Evolutionary conservation across 2,888 invertebrate species (phyloP).

Genomic region (Chrysina gloriosa): DNA sequence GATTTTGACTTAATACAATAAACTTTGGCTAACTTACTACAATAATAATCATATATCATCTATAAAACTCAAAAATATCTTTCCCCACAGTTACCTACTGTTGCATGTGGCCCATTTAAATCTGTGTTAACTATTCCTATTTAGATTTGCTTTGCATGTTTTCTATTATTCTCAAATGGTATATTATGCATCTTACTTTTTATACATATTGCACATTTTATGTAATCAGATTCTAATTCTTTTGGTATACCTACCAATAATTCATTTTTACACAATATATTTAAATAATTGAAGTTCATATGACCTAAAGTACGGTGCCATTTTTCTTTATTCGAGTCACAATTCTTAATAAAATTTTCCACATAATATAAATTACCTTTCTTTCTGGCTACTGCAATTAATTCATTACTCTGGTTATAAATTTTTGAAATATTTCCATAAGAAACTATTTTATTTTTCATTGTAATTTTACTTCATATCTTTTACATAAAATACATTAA

Average conservation of each 20-base stretch:
- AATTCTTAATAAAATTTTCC: no score
- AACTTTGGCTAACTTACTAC: no score
- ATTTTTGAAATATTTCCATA: no score
- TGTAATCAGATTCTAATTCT: background rate
- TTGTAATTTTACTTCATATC: background rate
- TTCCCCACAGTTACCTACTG: background rate
- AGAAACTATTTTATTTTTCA: no score
- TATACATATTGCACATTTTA: background rate
- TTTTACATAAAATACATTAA: background rate
- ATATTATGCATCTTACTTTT: background rate
- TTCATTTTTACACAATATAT: background rate
- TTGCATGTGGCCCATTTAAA: background rate
- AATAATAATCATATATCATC: no score
- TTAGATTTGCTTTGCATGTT: background rate
- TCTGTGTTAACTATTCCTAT: no score
- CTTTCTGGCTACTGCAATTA: no score
- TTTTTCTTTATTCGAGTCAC: no score
- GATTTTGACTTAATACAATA: no score
- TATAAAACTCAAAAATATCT: background rate
- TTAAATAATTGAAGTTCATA: background rate
- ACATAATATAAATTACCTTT: no score
- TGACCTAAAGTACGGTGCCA: background rate
- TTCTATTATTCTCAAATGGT: background rate
- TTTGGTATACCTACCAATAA: background rate
- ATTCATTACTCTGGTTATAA: no score